phyloP scores from a whole-genome alignment of 2,797 vertebrate genomes.

The Artibeus jamaicensis region DNA sequence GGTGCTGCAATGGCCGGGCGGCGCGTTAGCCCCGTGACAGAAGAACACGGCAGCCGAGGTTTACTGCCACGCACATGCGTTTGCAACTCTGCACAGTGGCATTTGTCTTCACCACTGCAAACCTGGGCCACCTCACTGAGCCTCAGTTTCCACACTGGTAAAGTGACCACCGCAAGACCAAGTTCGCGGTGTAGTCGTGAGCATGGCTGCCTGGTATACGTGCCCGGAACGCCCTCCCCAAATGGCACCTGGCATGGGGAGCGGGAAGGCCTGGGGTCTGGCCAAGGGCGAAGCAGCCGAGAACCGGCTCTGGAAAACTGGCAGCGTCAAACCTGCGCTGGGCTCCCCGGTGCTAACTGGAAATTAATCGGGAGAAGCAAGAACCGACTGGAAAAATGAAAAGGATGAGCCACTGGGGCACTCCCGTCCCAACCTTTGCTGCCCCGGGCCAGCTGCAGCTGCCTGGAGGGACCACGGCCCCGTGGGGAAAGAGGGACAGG shows the following conservation, averaged over 20 bases:
- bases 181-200: neutral
- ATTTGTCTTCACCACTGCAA: neutral
- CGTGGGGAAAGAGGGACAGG: neutral
- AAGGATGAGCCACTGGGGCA: neutral
- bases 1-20: neutral
- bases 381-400: neutral
- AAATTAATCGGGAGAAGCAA: conserved; percentile 47
- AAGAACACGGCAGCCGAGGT: neutral
- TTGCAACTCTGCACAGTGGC: neutral
- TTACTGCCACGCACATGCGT: accelerated
- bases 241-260: neutral
- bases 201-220: neutral
- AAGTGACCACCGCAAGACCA: neutral
- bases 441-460: neutral
- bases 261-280: neutral
- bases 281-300: conserved; percentile 12
- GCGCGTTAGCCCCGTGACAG: neutral
- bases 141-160: neutral
- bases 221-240: neutral
- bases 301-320: neutral
- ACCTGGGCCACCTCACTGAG: neutral
- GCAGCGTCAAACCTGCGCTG: conserved; percentile 30
- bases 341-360: neutral
- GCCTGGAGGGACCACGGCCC: neutral
- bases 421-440: neutral